Evolutionary conservation across 2,888 invertebrate genomes (phyloP).

Genomic region (Drosophila anomelani): DNA sequence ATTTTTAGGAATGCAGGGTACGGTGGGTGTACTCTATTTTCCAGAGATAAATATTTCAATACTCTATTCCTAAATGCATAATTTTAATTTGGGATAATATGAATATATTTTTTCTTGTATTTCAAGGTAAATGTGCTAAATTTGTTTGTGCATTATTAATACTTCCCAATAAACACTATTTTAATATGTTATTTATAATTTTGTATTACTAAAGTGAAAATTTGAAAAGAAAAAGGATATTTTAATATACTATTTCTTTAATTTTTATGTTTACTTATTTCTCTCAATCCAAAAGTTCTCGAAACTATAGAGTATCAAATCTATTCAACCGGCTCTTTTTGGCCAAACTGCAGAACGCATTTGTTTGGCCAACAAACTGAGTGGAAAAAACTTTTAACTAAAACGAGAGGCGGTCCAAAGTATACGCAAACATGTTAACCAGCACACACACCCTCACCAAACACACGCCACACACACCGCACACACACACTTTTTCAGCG

Average conservation of each 20-base stretch:
- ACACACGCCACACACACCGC: conserved; percentile 1
- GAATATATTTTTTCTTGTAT: too few relatives aligned
- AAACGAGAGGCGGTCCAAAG: conserved; percentile 26
- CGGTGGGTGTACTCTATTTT: not conserved
- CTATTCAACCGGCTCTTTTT: conserved; percentile 15
- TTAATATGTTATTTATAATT: too few relatives aligned
- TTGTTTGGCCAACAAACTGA: conserved; percentile 44
- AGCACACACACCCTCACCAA: conserved; percentile 5
- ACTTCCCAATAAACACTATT: not conserved
- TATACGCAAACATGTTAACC: conserved; percentile 22
- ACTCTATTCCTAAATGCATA: not conserved
- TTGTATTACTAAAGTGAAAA: not conserved
- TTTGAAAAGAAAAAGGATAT: not conserved
- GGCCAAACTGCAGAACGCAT: conserved; percentile 39
- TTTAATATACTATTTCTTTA: not conserved
- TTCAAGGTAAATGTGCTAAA: not conserved
- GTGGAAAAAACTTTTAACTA: conserved; percentile 54
- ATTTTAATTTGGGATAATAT: too few relatives aligned
- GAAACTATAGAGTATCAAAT: conserved; percentile 1
- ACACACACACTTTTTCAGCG: not conserved
- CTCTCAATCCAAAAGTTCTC: not conserved
- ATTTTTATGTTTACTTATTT: not conserved
- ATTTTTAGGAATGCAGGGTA: conserved; percentile 7
- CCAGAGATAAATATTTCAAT: not conserved
- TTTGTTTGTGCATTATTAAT: too few relatives aligned